phyloP scores from a whole-genome alignment of 1,140 invertebrate genomes.

The Reticulitermes speratus region DNA sequence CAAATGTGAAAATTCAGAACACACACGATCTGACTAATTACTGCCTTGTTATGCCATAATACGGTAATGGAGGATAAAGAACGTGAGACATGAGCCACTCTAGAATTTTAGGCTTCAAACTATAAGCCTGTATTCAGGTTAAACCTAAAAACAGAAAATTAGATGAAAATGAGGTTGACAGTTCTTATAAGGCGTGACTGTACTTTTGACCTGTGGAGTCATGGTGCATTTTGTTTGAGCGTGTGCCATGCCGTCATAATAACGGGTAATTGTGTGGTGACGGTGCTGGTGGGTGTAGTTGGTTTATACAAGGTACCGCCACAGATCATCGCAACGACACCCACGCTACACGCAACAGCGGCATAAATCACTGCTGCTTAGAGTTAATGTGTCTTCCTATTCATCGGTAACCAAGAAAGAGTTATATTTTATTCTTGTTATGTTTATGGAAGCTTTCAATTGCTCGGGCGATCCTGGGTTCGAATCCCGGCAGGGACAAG shows the following conservation, averaged over 20 bases:
- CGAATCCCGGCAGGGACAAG: no score
- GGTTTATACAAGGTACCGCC: not conserved
- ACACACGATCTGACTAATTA: no score
- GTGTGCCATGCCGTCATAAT: not conserved
- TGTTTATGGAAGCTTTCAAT: no score
- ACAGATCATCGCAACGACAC: not conserved
- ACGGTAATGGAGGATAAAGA: no score
- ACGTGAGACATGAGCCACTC: not conserved
- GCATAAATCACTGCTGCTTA: not conserved
- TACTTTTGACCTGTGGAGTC: not conserved
- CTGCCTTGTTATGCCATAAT: no score
- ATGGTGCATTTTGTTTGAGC: not conserved
- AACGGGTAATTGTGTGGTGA: not conserved
- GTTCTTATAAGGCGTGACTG: not conserved
- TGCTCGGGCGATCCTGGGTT: no score
- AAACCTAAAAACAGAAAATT: not conserved
- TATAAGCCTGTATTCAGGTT: not conserved
- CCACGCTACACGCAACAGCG: not conserved
- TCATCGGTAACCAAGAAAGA: no score
- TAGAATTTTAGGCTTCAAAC: not conserved
- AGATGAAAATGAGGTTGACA: constrained; percentile 3
- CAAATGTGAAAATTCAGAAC: no score
- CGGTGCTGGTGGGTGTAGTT: not conserved
- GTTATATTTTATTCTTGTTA: no score
- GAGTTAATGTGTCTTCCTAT: no score